Evolutionary conservation across 1,140 invertebrate genomes (phyloP), one percentile per base, ranked within the genome.

Genomic region (Drosophila quadrilineata): DNA sequence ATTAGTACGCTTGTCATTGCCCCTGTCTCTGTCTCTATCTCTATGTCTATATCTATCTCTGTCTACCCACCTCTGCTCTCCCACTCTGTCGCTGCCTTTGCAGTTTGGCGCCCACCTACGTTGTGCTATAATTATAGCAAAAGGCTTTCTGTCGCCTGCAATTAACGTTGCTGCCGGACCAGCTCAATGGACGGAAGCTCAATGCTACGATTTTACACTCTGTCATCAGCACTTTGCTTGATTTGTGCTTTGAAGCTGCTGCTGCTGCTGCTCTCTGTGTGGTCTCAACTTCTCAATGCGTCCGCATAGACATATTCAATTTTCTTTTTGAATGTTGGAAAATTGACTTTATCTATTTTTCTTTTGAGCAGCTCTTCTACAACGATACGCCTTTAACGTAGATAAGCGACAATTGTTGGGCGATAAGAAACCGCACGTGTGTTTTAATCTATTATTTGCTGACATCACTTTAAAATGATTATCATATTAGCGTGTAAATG

Each of bases 131-230:
- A 85, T 85, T 85, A 71, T 74, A 54, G 50, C 50, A 80, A 72
- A 82, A 77, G 80, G 79, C 77, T 73, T 84, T 56, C 58, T 82
- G 77, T 82, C 77, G 73, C 54, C 73, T 45, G 65, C 77, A 82
- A 82, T 82, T 82, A 66, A 52, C 50, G 50, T 58, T 49, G n/a
- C n/a, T n/a, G 67, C 50, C 69, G 58, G 58, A 71, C 69, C 29
- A 33, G 68, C 69, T 72, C n/a, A n/a, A n/a, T n/a, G 74, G 74
- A 75, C 74, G 29, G 40, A 74, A 66, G 19, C 65, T 49, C 29
- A 17, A 24, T 49, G 29, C 19, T 35, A 10, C 3, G 9, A 28
- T 33, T 6, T 49, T 50, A 19, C 26, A 24, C 40, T 21, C 14
- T 70, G 71, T 70, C 75, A 68, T 38, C 50, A 46, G 36, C 54